Base-by-base conservation (phyloP, 2,888 invertebrate species). In the Tiphia femorata region DNA sequence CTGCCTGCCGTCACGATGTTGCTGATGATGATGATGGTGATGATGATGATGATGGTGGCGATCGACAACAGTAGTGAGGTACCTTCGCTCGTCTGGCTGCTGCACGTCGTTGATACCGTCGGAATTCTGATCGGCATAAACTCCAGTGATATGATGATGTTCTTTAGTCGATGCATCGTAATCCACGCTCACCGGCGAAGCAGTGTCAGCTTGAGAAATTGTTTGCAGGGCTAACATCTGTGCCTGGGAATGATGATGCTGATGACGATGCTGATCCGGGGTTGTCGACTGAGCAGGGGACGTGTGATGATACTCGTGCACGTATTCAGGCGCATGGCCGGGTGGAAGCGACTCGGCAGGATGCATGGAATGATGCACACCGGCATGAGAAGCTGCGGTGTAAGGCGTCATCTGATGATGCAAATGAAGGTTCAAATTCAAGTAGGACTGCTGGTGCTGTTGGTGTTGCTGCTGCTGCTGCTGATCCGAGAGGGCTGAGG, bases 311-410 rank as follows among this genome's bases (percentile, higher is more conserved):
- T 78, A 78, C 25, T 67, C 72, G 41, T 73, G 75, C 10, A 72
- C 63, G 37, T 78, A 78, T 6, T 76, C 77, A 10, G 61, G 44
- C 7, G 55, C 17, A 20, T 70, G 67, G 1, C 60, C 35, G 0
- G 70, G 51, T 17, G 59, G 49, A 14, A 62, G 57, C 0, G 64
- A 17, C 3, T 70, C 69, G 1, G 42, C 50, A 4, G 57, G 88
- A 86, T 76, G 88, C 88, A 23, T 87, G 87, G 19, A 89, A 89
- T 16, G 89, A 86, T 76, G 88, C 88, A 25, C 87, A 86, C 23
- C 90, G 89, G 12, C 38, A 43, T 55, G 78, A 29, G 62, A 69
- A 61, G 49, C 72, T n/a, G 72, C 38, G 2, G 58, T 27, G 35
- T 71, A 71, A 0, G 70, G 69, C 0, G 82, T 76, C 63, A 82